phyloP scores from a whole-genome alignment of 1,140 invertebrate species.

The Episyrphus balteatus region DNA sequence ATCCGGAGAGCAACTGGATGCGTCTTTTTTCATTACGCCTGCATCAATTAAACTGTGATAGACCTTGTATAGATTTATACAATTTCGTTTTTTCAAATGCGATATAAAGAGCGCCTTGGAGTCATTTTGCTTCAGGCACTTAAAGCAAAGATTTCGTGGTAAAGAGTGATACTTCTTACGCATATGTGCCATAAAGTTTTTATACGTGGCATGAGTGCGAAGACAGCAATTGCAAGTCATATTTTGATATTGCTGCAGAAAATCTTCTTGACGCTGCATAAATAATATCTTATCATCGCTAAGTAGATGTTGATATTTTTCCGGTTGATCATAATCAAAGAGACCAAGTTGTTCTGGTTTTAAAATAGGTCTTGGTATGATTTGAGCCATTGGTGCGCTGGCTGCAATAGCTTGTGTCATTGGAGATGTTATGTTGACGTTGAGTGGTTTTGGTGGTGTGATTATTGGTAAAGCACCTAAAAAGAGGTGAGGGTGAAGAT shows the following conservation, averaged over 20 bases:
- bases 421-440: constrained; percentile 27
- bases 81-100: constrained; percentile 34
- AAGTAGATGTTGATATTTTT: constrained; percentile 28
- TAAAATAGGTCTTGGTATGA: background rate
- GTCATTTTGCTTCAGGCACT: constrained; percentile 35
- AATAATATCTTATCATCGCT: constrained; percentile 31
- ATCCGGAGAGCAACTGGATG: constrained; percentile 16
- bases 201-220: constrained; percentile 30
- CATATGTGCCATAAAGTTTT: constrained; percentile 37
- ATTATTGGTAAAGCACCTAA: constrained; percentile 8
- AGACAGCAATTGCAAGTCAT: constrained; percentile 35
- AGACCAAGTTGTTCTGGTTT: constrained; percentile 29
- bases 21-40: constrained; percentile 13
- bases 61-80: constrained; percentile 31
- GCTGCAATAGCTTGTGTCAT: constrained; percentile 22
- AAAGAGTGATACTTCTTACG: constrained; percentile 32
- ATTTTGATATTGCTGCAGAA: constrained; percentile 33
- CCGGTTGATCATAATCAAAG: constrained; percentile 32
- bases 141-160: constrained; percentile 34
- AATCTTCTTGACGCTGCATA: constrained; percentile 30
- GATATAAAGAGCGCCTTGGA: constrained; percentile 35
- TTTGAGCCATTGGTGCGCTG: constrained; percentile 21
- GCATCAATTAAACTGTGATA: constrained; percentile 13
- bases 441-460: constrained; percentile 27
- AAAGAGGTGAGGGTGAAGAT: constrained; percentile 34